Evolutionary conservation across 2,113 vertebrate species (phyloP).

Genomic region (Sinocyclocheilus maitianheensis): DNA sequence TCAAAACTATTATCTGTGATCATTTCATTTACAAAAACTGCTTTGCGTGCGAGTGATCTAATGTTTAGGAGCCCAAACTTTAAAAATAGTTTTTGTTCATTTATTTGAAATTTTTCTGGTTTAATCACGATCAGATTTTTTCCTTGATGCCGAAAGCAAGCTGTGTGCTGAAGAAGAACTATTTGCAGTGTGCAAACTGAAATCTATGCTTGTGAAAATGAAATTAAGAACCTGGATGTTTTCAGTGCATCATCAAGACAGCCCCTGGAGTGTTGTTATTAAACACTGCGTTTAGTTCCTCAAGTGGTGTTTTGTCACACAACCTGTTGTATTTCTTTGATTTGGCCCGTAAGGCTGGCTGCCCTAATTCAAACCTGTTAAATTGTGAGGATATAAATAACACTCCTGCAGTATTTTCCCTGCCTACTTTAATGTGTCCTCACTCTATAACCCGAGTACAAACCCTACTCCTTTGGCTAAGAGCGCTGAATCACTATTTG

Average conservation of each 20-base stretch:
- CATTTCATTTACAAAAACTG: too few relatives aligned
- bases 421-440: conserved; percentile 22
- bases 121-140: too few relatives aligned
- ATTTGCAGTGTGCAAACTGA: neutral
- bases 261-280: neutral
- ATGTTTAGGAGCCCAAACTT: too few relatives aligned
- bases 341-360: conserved; percentile 19
- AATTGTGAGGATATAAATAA: conserved; percentile 50
- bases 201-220: neutral
- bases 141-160: neutral
- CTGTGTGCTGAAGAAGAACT: neutral
- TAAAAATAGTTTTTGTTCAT: too few relatives aligned
- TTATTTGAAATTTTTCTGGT: too few relatives aligned
- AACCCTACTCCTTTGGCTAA: neutral
- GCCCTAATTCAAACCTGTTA: conserved; percentile 50
- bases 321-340: neutral
- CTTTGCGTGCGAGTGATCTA: too few relatives aligned
- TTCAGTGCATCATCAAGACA: neutral
- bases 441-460: neutral
- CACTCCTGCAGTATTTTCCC: conserved; percentile 12
- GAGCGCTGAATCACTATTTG: neutral
- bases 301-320: neutral
- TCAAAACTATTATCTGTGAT: too few relatives aligned
- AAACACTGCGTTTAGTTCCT: neutral
- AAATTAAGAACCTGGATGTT: neutral